Evolutionary conservation across 2,888 invertebrate species (phyloP).

Genomic region (Spatulosminthurus flaviceps): DNA sequence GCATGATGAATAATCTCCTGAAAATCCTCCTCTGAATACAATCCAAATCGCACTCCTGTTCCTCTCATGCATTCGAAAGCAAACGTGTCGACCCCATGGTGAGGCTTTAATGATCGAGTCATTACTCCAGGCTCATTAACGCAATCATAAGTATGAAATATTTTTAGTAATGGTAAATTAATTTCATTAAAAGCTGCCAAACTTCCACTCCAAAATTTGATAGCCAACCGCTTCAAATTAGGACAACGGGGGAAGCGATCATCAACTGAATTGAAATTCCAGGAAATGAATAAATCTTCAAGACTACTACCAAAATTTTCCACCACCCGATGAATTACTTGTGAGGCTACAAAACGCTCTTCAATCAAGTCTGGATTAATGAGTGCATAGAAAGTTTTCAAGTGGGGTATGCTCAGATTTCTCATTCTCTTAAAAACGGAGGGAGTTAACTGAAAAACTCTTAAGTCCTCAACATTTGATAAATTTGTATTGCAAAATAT

Average conservation of each 20-base stretch:
- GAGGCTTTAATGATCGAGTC: background rate
- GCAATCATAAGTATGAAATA: slow-evolving; percentile 11
- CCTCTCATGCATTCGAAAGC: slow-evolving; percentile 29
- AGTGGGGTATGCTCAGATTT: background rate
- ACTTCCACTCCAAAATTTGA: slow-evolving; percentile 27
- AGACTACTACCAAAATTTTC: background rate
- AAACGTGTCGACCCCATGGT: background rate
- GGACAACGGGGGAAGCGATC: slow-evolving; percentile 16
- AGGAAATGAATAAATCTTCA: slow-evolving; percentile 11
- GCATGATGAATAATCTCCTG: background rate
- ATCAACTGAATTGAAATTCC: slow-evolving; percentile 28
- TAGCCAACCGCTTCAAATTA: background rate
- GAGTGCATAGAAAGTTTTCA: background rate
- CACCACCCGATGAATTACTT: slow-evolving; percentile 5
- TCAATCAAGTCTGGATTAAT: slow-evolving; percentile 8
- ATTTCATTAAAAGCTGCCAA: slow-evolving; percentile 22
- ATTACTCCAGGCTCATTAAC: background rate
- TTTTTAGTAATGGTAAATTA: background rate
- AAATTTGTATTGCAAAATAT: slow-evolving; percentile 20
- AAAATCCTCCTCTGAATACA: slow-evolving; percentile 20
- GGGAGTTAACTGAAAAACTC: background rate
- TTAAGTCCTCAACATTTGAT: background rate
- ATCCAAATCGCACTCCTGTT: slow-evolving; percentile 13
- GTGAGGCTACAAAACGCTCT: slow-evolving; percentile 8
- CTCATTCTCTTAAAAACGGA: background rate